Evolutionary conservation across 2,797 vertebrate genomes (phyloP).

Genomic region (Lutjanus campechanus): DNA sequence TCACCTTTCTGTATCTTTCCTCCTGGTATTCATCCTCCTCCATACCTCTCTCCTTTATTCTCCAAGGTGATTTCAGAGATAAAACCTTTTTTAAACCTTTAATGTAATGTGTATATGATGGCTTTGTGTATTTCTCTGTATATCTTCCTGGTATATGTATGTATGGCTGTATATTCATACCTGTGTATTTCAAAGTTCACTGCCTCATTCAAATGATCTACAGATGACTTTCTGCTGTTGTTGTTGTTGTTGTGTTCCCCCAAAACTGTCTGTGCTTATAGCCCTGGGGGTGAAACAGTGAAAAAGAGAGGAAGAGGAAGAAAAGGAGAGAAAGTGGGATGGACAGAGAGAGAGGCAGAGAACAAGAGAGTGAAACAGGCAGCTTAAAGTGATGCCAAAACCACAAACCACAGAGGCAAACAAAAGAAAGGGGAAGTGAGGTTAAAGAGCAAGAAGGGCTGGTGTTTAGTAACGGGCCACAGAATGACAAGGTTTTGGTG

Average conservation of each 20-base stretch:
- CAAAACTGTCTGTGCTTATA: slow-evolving; percentile 28
- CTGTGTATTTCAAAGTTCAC: slow-evolving; percentile 18
- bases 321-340: slow-evolving; percentile 25
- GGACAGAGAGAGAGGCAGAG: slow-evolving; percentile 25
- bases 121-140: neutral
- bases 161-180: neutral
- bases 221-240: slow-evolving; percentile 31
- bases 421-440: slow-evolving; percentile 39
- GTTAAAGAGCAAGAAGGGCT: slow-evolving; percentile 37
- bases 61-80: slow-evolving; percentile 33
- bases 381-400: slow-evolving; percentile 16
- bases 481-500: slow-evolving; percentile 19
- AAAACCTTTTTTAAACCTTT: slow-evolving; percentile 32
- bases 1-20: neutral
- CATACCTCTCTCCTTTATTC: slow-evolving; percentile 22
- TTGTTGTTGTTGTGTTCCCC: slow-evolving; percentile 41
- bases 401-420: slow-evolving; percentile 45
- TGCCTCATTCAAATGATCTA: slow-evolving; percentile 27
- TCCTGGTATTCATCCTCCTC: slow-evolving; percentile 23
- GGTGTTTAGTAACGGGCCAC: slow-evolving; percentile 35
- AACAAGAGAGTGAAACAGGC: slow-evolving; percentile 11
- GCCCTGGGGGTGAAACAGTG: slow-evolving; percentile 29
- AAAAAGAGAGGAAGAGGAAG: slow-evolving; percentile 1
- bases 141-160: neutral
- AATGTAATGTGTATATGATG: neutral